Evolutionary conservation across 2,888 invertebrate genomes (phyloP).

Genomic region (Acrobasis repandana): DNA sequence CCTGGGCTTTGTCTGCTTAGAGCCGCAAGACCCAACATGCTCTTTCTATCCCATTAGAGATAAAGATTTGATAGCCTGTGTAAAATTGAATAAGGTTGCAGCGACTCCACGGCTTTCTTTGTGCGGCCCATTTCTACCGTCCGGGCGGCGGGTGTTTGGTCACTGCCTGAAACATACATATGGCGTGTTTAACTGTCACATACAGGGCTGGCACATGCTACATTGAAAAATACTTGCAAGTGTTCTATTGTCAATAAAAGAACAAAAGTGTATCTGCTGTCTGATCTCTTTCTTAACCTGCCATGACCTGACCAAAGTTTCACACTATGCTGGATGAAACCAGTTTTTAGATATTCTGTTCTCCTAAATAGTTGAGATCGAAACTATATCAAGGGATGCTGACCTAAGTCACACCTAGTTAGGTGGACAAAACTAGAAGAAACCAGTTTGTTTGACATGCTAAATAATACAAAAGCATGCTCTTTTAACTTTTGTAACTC

Average conservation of each 20-base stretch:
- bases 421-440: neutral
- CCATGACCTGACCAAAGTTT: no score
- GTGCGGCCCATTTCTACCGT: conserved; percentile 57
- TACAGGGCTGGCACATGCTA: conserved; percentile 54
- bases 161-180: conserved; percentile 78
- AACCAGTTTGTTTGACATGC: neutral
- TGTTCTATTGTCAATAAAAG: no score
- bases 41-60: no score
- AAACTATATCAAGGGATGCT: neutral
- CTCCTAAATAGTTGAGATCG: neutral
- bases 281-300: no score
- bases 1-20: no score
- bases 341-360: no score
- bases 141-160: conserved; percentile 69
- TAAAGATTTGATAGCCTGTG: no score
- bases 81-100: neutral
- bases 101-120: conserved; percentile 41
- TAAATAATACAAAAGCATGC: neutral
- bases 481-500: no score
- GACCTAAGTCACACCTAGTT: neutral
- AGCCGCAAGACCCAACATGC: no score
- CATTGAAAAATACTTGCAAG: no score
- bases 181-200: conserved; percentile 71
- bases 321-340: no score
- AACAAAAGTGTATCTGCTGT: no score